phyloP scores from a whole-genome alignment of 2,797 vertebrate species.

The Amphiprion clarkii region DNA sequence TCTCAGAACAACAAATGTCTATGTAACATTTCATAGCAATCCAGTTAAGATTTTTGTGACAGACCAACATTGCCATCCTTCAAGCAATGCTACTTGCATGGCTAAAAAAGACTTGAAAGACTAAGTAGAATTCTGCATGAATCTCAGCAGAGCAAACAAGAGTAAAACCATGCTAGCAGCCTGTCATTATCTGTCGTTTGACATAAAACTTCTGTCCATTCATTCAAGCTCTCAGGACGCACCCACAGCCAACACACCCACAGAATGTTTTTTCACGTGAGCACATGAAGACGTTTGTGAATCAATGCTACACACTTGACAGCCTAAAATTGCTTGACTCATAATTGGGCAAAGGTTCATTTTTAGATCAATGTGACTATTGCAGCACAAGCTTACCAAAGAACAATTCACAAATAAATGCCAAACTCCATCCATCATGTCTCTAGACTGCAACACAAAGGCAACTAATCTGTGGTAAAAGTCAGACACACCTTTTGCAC shows the following conservation, averaged over 20 bases:
- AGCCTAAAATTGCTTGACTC: neutral
- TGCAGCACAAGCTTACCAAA: constrained; percentile 3
- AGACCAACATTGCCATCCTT: too few species aligned
- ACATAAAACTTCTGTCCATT: neutral
- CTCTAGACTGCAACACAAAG: neutral
- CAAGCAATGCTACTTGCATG: too few species aligned
- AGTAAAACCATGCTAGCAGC: too few species aligned
- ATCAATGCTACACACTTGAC: neutral
- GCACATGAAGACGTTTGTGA: neutral
- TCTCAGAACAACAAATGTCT: neutral
- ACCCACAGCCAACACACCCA: neutral
- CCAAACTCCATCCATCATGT: too few species aligned
- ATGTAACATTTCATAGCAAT: too few species aligned
- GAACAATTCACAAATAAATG: too few species aligned
- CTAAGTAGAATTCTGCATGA: too few species aligned
- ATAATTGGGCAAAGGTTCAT: constrained; percentile 8
- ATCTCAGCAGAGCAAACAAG: too few species aligned
- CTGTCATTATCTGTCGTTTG: neutral
- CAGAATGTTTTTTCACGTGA: neutral
- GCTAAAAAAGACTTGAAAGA: too few species aligned
- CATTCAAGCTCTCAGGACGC: neutral
- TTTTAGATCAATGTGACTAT: constrained; percentile 23
- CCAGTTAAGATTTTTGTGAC: too few species aligned
- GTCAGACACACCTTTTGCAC: constrained; percentile 15
- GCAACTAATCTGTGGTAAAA: neutral